phyloP scores from a whole-genome alignment of 1,140 invertebrate species.

The Drosophila kikkawai region DNA sequence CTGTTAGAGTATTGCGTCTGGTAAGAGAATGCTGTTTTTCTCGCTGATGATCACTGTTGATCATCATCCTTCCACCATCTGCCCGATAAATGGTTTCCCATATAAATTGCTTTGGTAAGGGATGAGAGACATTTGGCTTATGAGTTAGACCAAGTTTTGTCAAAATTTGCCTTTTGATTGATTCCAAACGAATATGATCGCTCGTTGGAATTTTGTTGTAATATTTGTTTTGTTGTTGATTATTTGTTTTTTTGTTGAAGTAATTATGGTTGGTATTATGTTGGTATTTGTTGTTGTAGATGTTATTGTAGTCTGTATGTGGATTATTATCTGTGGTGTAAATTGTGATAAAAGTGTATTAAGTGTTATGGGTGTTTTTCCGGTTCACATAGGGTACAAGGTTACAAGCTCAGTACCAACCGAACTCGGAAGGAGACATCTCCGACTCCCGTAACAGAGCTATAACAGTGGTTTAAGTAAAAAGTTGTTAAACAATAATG shows the following conservation, averaged over 20 bases:
- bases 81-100: constrained; percentile 89
- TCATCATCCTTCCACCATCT: constrained; percentile 75
- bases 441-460: background rate
- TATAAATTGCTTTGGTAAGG: constrained; percentile 89
- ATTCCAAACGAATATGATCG: constrained; percentile 89
- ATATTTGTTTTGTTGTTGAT: constrained; percentile 14
- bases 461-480: no score
- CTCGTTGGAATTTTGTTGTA: constrained; percentile 62
- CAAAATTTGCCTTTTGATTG: constrained; percentile 91
- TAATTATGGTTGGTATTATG: constrained; percentile 54
- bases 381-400: background rate
- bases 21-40: constrained; percentile 7
- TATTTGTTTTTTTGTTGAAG: constrained; percentile 57
- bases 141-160: constrained; percentile 89
- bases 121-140: constrained; percentile 90
- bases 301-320: constrained; percentile 76
- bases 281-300: constrained; percentile 61
- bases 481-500: no score
- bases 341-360: constrained; percentile 63
- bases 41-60: constrained; percentile 39
- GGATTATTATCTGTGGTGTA: constrained; percentile 71
- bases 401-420: background rate
- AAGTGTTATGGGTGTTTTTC: constrained; percentile 40
- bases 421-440: background rate
- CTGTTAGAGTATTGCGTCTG: constrained; percentile 3